Evolutionary conservation across 1,140 invertebrate genomes (phyloP), one percentile per base, ranked within the genome.

Genomic region (Temnothorax longispinosus): DNA sequence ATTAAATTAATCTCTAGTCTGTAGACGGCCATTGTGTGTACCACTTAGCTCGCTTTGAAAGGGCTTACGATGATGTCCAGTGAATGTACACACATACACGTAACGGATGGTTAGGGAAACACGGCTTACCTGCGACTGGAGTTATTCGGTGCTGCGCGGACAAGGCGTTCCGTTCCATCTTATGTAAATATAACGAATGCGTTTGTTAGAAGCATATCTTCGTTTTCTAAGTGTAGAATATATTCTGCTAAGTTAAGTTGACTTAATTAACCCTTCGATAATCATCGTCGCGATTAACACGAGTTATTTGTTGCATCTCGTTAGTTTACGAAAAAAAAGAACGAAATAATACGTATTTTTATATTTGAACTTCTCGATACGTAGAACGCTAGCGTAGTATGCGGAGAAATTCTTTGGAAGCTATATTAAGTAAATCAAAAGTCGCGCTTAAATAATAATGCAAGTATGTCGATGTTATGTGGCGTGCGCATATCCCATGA

Each of bases 1-100:
- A 67, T 67, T 75, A 74, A 82, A 82, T 82, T 74, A 54, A 82
- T 82, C 80, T 84, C 80, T 84, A 75, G 80, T 84, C 80, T 84
- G 35, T 80, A 75, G 65, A 75, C 54, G 56, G 56, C 54, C 80
- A 75, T 58, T 71, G 56, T 50, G 80, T 74, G 41, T 60, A 74
- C 6, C 69, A 65, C 38, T 84, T 75, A 75, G 56, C 62, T 62
- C 54, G 69, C 69, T 84, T 75, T 13, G 41, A 75, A 35, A 75
- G 41, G 18, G 27, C 44, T 74, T 27, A 21, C 78, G 54, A 60
- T 38, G 69, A 84, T 35, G 41, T 60, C 58, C 44, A 13, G 27
- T 54, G 32, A 47, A 74, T 75, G 13, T 21, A 27, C n/a, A 77
- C 41, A 3, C 27, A 13, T 32, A 58, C 21, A 21, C 35, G 6